These are phyloP conservation scores for Caenorhabditis inopinata DNA, from an alignment of 1,140 invertebrate species.

Conservation along the genomic window DNA sequence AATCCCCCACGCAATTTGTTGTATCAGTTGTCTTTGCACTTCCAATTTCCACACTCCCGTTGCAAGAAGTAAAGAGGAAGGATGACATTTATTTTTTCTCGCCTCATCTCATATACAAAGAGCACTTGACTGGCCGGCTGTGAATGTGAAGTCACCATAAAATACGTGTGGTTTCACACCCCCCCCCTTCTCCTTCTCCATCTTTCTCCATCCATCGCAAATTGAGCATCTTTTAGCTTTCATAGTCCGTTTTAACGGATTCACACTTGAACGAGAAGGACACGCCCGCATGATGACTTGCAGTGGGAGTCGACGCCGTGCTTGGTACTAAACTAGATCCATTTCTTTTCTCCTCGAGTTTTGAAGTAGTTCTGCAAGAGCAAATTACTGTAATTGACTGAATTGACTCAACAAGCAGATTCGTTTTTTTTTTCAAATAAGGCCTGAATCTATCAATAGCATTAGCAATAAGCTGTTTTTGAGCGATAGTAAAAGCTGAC, in stretches of 20 bases:
- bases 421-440: no score
- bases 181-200: not conserved
- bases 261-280: not conserved
- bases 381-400: no score
- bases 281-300: no score
- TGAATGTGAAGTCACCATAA: slow-evolving; percentile 22
- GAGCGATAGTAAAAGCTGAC: no score
- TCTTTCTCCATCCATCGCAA: not conserved
- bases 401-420: no score
- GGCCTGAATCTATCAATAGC: no score
- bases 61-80: not conserved
- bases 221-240: not conserved
- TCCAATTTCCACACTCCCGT: not conserved
- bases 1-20: slow-evolving; percentile 6
- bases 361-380: no score
- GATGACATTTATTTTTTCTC: not conserved
- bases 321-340: no score
- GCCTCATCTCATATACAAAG: not conserved
- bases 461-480: no score
- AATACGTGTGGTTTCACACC: slow-evolving; percentile 16
- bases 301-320: no score
- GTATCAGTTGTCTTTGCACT: not conserved
- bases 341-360: no score
- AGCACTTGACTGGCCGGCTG: not conserved
- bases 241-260: not conserved